A percentile compares a stretch with the other conserved stretches of the same genome.
Conservation (phyloP, 2,888 invertebrate species). For the Lycophotia porphyrea region DNA sequence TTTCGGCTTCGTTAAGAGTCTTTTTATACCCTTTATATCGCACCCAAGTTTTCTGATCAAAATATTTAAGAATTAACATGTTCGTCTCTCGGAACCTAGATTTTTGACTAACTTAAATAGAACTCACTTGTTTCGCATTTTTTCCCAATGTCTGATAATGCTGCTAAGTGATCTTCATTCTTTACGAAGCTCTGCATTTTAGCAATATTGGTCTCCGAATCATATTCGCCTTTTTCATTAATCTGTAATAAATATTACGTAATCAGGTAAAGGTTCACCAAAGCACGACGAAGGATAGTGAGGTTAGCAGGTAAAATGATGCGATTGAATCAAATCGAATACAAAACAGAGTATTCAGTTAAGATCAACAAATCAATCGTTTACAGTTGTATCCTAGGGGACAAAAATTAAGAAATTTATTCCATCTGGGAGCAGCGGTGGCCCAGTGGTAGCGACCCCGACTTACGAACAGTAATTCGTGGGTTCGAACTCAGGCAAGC, state of each 20-base stretch:
- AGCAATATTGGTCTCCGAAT: constrained; percentile 8
- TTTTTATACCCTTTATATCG: too few relatives aligned
- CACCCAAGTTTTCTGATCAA: not conserved
- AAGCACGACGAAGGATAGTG: not conserved
- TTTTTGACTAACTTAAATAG: not conserved
- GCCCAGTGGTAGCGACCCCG: too few relatives aligned
- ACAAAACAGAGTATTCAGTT: not conserved
- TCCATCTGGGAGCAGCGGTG: too few relatives aligned
- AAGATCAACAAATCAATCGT: not conserved
- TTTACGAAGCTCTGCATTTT: constrained; percentile 32
- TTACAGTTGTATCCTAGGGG: not conserved
- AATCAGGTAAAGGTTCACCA: not conserved
- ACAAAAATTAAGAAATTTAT: not conserved
- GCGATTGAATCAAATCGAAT: not conserved
- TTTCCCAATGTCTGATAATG: constrained; percentile 33
- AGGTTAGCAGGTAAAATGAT: not conserved
- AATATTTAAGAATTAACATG: too few relatives aligned
- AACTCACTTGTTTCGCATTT: constrained; percentile 57
- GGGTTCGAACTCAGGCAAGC: too few relatives aligned
- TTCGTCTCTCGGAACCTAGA: not conserved
- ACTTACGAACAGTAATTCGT: too few relatives aligned
- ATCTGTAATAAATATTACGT: constrained; percentile 47
- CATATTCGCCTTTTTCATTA: constrained; percentile 55
- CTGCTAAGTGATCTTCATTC: constrained; percentile 24
- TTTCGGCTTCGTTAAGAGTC: too few relatives aligned